These are phyloP conservation scores for Polydrusus pterygomalis DNA, from an alignment of 2,888 invertebrate species.

Conservation along the genomic window DNA sequence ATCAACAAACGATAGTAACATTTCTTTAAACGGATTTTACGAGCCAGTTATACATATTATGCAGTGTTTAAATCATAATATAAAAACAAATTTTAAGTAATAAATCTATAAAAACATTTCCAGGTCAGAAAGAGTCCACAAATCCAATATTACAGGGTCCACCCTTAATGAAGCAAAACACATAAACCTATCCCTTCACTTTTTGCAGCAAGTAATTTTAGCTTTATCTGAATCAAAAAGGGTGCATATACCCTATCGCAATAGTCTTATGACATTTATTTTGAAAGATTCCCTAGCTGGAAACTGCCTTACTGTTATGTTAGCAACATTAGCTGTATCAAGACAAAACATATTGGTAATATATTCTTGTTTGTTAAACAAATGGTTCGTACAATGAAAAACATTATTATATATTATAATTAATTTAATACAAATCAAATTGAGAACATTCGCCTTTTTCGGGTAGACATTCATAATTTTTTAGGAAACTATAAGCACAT, in stretches of 20 bases:
- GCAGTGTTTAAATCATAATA: too few species aligned
- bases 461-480: too few species aligned
- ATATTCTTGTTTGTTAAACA: not conserved
- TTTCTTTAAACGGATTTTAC: too few species aligned
- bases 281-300: constrained; percentile 75
- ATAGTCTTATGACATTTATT: constrained; percentile 74
- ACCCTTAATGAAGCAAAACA: constrained; percentile 73
- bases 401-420: too few species aligned
- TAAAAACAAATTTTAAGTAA: not conserved
- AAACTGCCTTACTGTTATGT: constrained; percentile 75
- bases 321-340: constrained; percentile 69
- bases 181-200: constrained; percentile 76
- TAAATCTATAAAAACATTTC: constrained; percentile 26
- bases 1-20: too few species aligned
- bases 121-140: constrained; percentile 74
- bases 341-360: constrained; percentile 60
- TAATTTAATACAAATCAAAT: too few species aligned
- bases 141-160: constrained; percentile 72
- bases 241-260: constrained; percentile 72
- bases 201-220: constrained; percentile 74
- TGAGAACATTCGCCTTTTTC: too few species aligned
- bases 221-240: constrained; percentile 69
- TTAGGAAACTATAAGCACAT: constrained; percentile 75
- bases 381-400: too few species aligned
- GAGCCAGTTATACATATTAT: too few species aligned